phyloP scores from a whole-genome alignment of 1,140 invertebrate species.

The Cotesia vestalis region DNA sequence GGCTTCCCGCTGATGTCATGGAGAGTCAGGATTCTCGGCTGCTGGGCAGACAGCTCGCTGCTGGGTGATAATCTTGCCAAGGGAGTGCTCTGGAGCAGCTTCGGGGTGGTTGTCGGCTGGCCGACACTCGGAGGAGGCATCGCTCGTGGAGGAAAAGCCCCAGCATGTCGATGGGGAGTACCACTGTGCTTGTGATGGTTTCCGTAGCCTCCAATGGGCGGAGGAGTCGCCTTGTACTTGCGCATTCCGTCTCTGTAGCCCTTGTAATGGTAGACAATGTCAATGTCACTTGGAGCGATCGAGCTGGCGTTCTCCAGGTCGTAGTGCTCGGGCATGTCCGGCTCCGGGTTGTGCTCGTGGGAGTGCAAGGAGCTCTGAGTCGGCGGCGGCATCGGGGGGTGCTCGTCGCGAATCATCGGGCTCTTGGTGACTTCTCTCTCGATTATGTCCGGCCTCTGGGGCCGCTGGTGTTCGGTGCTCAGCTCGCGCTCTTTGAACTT shows the following conservation, averaged over 20 bases:
- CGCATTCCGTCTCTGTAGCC: slow-evolving; percentile 86
- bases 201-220: slow-evolving; percentile 73
- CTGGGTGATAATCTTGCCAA: slow-evolving; percentile 89
- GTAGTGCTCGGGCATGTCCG: slow-evolving; percentile 93
- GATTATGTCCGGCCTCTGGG: slow-evolving; percentile 90
- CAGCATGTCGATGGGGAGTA: slow-evolving; percentile 78
- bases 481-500: slow-evolving; percentile 89
- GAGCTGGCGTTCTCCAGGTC: slow-evolving; percentile 97
- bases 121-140: slow-evolving; percentile 74
- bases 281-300: slow-evolving; percentile 96
- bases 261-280: slow-evolving; percentile 96
- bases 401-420: slow-evolving; percentile 79
- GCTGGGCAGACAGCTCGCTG: slow-evolving; percentile 89
- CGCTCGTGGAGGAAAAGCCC: slow-evolving; percentile 73
- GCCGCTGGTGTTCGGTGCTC: slow-evolving; percentile 70
- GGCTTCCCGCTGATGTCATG: slow-evolving; percentile 94
- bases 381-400: slow-evolving; percentile 74
- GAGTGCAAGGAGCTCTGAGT: slow-evolving; percentile 72
- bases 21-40: slow-evolving; percentile 88
- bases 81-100: slow-evolving; percentile 85
- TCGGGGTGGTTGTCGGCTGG: slow-evolving; percentile 70
- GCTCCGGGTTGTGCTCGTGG: slow-evolving; percentile 73
- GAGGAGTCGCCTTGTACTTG: slow-evolving; percentile 85
- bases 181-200: slow-evolving; percentile 80
- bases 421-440: slow-evolving; percentile 88